These are phyloP conservation scores for Pygocentrus nattereri DNA, from an alignment of 2,797 vertebrate species.

Conservation along the genomic window DNA sequence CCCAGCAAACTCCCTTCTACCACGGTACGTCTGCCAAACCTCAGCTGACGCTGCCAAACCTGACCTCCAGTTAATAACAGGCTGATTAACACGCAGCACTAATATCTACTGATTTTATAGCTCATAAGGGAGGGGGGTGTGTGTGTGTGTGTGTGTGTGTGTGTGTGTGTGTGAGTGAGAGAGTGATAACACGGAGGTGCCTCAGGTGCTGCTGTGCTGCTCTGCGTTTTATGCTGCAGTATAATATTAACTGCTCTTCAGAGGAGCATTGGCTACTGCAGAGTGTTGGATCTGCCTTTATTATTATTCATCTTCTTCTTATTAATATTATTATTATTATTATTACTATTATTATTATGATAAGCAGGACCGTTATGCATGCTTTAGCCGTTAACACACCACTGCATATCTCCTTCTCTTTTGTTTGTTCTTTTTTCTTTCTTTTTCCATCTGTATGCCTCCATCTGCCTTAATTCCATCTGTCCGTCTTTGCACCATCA, in stretches of 20 bases:
- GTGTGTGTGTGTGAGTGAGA: too few relatives aligned
- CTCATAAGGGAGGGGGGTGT: background rate
- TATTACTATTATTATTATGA: background rate
- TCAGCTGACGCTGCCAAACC: background rate
- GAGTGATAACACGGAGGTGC: too few relatives aligned
- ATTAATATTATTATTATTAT: too few relatives aligned
- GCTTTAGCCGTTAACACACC: slow-evolving; percentile 10
- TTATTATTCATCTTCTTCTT: too few relatives aligned
- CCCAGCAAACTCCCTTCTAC: slow-evolving; percentile 86
- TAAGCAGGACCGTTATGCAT: background rate
- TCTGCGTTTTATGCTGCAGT: background rate
- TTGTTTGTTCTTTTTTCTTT: too few relatives aligned
- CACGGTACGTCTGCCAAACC: slow-evolving; percentile 77
- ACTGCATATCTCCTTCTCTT: background rate
- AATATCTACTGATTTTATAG: background rate
- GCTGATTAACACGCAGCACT: background rate
- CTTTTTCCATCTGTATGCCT: background rate
- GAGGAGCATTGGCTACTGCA: background rate
- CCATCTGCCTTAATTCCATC: too few relatives aligned
- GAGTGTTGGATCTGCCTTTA: background rate
- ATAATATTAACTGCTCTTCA: background rate
- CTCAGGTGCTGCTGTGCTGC: too few relatives aligned
- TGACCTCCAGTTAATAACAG: background rate
- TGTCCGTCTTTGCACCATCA: too few relatives aligned
- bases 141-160: background rate